phyloP scores from a whole-genome alignment of 2,797 vertebrate species.

The Enteromius viviparus region DNA sequence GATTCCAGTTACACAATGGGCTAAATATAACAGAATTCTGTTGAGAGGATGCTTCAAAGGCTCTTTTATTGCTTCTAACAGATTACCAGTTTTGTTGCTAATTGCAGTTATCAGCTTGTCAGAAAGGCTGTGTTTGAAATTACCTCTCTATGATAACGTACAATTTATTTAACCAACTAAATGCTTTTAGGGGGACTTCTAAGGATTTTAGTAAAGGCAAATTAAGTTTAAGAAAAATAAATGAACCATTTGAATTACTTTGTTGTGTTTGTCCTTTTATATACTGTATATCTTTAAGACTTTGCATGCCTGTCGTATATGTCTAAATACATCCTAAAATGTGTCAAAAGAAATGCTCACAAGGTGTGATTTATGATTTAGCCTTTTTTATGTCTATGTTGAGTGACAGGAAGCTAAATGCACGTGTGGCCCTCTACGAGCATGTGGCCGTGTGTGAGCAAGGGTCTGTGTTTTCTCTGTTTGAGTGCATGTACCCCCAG shows the following conservation, averaged over 20 bases:
- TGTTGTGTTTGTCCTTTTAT: constrained; percentile 20
- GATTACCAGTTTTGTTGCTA: neutral
- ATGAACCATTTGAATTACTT: constrained; percentile 35
- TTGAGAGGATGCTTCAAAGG: constrained; percentile 32
- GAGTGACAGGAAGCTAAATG: constrained; percentile 8
- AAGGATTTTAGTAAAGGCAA: constrained; percentile 34
- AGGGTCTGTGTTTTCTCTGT: constrained; percentile 40
- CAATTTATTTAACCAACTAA: constrained; percentile 10
- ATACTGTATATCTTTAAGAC: neutral
- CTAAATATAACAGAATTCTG: constrained; percentile 26
- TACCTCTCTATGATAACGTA: constrained; percentile 17
- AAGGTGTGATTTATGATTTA: constrained; percentile 11
- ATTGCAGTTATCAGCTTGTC: constrained; percentile 3
- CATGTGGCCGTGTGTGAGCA: constrained; percentile 25
- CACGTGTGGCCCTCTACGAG: constrained; percentile 13
- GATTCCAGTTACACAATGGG: constrained; percentile 32
- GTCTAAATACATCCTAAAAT: neutral
- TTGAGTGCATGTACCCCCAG: constrained; percentile 43
- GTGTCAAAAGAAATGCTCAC: constrained; percentile 19
- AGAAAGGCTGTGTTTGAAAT: constrained; percentile 26
- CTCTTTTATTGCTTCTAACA: neutral
- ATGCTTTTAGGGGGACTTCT: constrained; percentile 15
- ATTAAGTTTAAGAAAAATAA: constrained; percentile 10
- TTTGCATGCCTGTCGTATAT: neutral
- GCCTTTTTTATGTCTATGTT: constrained; percentile 14